These are phyloP conservation scores for Ectropis crepuscularia DNA, from an alignment of 2,888 invertebrate genomes.

Conservation along the genomic window DNA sequence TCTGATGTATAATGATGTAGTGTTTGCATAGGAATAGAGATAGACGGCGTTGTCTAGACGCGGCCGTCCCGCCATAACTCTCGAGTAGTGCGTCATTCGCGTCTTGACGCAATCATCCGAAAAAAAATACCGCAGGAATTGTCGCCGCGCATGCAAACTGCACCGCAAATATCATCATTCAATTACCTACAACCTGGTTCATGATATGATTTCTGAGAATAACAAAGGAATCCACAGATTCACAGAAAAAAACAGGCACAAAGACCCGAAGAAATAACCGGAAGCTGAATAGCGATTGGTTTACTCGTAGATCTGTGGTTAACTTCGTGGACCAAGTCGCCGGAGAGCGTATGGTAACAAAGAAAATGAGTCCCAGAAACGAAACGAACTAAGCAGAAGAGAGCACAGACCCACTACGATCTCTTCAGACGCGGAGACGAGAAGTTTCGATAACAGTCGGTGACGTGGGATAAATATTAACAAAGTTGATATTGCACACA, in stretches of 20 bases:
- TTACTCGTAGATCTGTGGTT: no score
- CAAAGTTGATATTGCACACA: constrained; percentile 10
- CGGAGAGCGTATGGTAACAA: no score
- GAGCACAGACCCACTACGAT: background rate
- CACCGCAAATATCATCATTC: constrained; percentile 4
- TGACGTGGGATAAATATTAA: constrained; percentile 15
- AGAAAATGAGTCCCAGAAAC: background rate
- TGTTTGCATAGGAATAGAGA: constrained; percentile 22
- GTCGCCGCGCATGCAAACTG: constrained; percentile 37
- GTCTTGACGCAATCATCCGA: constrained; percentile 62
- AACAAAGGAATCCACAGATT: background rate
- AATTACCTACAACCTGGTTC: background rate
- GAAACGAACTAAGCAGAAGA: background rate
- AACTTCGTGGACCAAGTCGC: no score
- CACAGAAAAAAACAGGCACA: no score
- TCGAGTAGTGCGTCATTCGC: constrained; percentile 67
- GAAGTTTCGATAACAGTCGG: constrained; percentile 7
- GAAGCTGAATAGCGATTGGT: no score
- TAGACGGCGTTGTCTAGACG: constrained; percentile 56
- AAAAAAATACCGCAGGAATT: constrained; percentile 60
- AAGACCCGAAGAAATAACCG: no score
- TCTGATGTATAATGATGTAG: background rate
- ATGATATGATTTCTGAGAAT: background rate
- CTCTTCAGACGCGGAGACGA: constrained; percentile 13
- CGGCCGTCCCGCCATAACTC: constrained; percentile 64